Percentiles rank a stretch among this genome's conserved stretches.
phyloP scores from a whole-genome alignment of 1,140 invertebrate species.

The Gonatopus flavifemur region DNA sequence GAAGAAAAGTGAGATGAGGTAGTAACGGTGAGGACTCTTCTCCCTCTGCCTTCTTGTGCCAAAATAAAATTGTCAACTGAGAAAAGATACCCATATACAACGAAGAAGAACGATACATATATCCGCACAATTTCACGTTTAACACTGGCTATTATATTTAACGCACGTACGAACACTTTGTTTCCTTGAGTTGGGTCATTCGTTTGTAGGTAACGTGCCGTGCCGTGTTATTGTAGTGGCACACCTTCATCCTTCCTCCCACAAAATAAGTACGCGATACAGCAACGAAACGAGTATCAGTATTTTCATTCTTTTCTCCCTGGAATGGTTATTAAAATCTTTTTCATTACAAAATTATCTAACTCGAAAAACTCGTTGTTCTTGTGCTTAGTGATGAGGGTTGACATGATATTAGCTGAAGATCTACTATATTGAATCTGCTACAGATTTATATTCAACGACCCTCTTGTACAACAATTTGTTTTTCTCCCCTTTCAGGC shows the following conservation, averaged over 20 bases:
- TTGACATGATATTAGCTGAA: no score
- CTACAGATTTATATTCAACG: no score
- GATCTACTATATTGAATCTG: no score
- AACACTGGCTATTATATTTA: conserved; percentile 17
- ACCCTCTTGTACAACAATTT: no score
- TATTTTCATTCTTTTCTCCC: background rate
- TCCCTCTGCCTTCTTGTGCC: background rate
- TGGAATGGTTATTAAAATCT: background rate
- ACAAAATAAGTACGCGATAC: conserved; percentile 1
- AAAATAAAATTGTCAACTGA: background rate
- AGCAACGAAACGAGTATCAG: conserved; percentile 3
- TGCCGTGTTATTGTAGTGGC: no score
- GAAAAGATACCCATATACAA: background rate
- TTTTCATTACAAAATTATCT: no score
- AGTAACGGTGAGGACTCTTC: no score
- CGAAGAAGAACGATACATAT: background rate
- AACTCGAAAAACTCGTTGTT: no score
- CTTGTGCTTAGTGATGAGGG: no score
- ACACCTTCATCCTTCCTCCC: no score
- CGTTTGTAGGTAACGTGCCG: conserved; percentile 21
- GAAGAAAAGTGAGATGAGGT: no score
- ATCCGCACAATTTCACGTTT: background rate
- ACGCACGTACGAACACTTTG: conserved; percentile 27
- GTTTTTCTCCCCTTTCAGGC: no score
- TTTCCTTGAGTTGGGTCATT: conserved; percentile 22